Base-by-base conservation (phyloP, 2,888 invertebrate genomes). In the Mechanitis mazaeus region DNA sequence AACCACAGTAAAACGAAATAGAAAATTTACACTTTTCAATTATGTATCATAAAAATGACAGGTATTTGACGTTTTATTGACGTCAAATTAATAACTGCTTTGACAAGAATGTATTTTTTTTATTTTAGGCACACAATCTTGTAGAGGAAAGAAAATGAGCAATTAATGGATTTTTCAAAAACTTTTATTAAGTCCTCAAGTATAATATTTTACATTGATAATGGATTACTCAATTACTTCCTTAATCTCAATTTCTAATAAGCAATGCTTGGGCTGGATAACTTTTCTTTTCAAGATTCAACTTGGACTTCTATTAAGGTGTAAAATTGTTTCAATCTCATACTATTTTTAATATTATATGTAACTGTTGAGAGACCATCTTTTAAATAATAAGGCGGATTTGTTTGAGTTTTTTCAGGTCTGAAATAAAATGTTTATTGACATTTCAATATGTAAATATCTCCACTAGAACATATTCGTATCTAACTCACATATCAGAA, bases 291-390 rank as follows among this genome's bases (percentile, higher is more conserved):
- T 50, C 7, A 31, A 31, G 7, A 2, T 50, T 31, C 3, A 50
- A 50, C 47, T 53, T 42, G 38, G 45, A 78, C 70, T 64, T 72
- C 66, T 0, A 79, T 65, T 20, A 72, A 62, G 1, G 79, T 78
- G 63, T 73, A 76, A 11, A 75, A 58, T 3, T 67, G 69, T n/a
- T 65, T 68, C 2, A 69, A 35, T 12, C 73, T 71, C 4, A 71
- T 56, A 31, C 50, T 31, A 7, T 45, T 56, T 20, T 63, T 64
- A 5, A 76, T 54, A 28, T 50, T 67, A 45, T 79, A 79, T 0
- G 70, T 53, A 5, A 79, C 33, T 33, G 73, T 72, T 35, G 75
- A 70, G 7, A 79, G 55, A 0, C 79, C 79, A 61, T 78, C 78
- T 3, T 71, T 63, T 35, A 69, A 56, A 63, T 74, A 67, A 9